Conservation (phyloP, 2,888 invertebrate genomes). For the Pollenia angustigena region DNA sequence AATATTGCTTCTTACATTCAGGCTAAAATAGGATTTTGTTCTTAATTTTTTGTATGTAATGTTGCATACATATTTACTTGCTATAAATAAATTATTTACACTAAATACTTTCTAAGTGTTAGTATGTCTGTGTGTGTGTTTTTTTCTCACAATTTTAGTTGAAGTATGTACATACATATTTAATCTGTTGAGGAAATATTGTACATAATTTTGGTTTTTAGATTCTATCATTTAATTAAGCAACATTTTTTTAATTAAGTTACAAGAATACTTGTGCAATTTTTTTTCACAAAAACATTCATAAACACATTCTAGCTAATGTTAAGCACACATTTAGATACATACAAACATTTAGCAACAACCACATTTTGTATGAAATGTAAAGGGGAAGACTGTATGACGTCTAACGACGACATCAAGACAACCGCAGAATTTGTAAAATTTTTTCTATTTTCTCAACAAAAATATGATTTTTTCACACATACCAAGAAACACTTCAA, state of each 20-base stretch:
- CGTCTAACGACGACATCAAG: slow-evolving; percentile 41
- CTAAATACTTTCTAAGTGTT: no score
- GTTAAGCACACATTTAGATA: slow-evolving; percentile 1
- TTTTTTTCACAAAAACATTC: slow-evolving; percentile 9
- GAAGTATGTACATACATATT: neutral
- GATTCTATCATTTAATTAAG: slow-evolving; percentile 81
- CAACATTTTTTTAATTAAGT: slow-evolving; percentile 80
- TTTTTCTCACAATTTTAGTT: neutral
- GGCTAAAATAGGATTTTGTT: no score
- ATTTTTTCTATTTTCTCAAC: neutral
- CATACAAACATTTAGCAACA: slow-evolving; percentile 41
- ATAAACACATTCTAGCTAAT: slow-evolving; percentile 5
- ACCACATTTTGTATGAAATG: neutral
- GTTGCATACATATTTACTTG: no score
- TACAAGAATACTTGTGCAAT: slow-evolving; percentile 76
- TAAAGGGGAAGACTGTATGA: slow-evolving; percentile 33
- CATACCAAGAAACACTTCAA: slow-evolving; percentile 11
- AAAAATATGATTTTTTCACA: slow-evolving; percentile 10
- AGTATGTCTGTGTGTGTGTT: neutral
- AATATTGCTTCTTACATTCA: no score
- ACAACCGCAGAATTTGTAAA: slow-evolving; percentile 63
- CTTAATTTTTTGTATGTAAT: no score
- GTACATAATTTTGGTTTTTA: slow-evolving; percentile 77
- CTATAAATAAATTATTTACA: no score
- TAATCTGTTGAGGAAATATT: slow-evolving; percentile 60